A percentile compares a stretch with the other conserved stretches of the same genome.
phyloP scores from a whole-genome alignment of 2,888 invertebrate genomes.

The Deilephila porcellus region DNA sequence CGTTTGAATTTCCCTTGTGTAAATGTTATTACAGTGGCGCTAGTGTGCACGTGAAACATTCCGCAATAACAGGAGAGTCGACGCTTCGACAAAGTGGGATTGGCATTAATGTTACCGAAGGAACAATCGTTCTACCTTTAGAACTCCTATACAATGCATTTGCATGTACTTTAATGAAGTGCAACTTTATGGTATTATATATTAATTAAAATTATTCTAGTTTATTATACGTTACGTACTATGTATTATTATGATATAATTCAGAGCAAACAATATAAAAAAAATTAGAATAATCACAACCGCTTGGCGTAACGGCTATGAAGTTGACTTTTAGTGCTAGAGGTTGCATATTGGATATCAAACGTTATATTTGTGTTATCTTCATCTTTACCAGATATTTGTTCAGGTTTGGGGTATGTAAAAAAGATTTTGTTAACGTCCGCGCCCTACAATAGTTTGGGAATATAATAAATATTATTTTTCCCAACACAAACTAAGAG shows the following conservation, averaged over 20 bases:
- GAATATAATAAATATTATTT: too few species aligned
- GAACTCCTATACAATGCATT: slow-evolving; percentile 5
- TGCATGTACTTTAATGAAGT: slow-evolving; percentile 24
- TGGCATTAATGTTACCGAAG: slow-evolving; percentile 48
- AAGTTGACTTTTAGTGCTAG: too few species aligned
- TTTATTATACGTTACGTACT: neutral
- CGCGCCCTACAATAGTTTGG: too few species aligned
- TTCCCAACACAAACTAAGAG: neutral
- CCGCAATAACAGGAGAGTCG: slow-evolving; percentile 66
- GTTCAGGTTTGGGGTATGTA: too few species aligned
- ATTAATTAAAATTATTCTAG: neutral
- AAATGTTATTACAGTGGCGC: slow-evolving; percentile 78
- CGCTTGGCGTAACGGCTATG: too few species aligned
- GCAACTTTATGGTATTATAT: neutral
- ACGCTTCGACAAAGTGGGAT: slow-evolving; percentile 58
- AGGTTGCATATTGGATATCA: too few species aligned
- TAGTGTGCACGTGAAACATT: slow-evolving; percentile 75
- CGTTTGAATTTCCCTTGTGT: slow-evolving; percentile 82
- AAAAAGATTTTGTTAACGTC: too few species aligned
- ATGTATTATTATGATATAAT: too few species aligned
- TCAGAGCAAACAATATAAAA: too few species aligned
- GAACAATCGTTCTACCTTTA: slow-evolving; percentile 17
- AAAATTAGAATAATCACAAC: too few species aligned
- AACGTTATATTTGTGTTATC: too few species aligned
- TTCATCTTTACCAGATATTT: too few species aligned